A percentile compares a stretch with the other conserved stretches of the same genome.
Evolutionary conservation across 2,113 vertebrate genomes (phyloP).

Genomic region (Pelecanoides urinatrix): DNA sequence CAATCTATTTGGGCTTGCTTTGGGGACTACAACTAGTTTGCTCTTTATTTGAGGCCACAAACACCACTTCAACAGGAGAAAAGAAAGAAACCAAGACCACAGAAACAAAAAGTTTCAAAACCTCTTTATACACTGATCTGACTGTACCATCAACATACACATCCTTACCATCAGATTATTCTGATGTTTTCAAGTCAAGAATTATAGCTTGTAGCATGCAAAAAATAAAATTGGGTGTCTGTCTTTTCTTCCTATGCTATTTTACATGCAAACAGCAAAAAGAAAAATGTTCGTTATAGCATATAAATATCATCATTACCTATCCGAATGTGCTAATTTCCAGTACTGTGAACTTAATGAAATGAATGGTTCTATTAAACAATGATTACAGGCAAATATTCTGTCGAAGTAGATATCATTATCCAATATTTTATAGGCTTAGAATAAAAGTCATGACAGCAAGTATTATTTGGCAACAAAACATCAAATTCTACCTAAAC

Average conservation of each 20-base stretch:
- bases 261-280: background rate
- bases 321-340: background rate
- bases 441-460: background rate
- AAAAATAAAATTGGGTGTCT: background rate
- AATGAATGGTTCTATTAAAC: background rate
- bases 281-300: background rate
- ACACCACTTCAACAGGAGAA: background rate
- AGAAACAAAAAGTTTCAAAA: background rate
- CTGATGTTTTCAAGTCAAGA: constrained; percentile 1
- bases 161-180: background rate
- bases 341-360: background rate
- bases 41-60: background rate
- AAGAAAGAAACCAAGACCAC: background rate
- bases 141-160: background rate
- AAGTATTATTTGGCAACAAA: background rate
- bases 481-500: background rate
- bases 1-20: background rate
- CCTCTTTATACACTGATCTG: background rate
- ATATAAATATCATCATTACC: background rate
- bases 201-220: background rate
- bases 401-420: background rate
- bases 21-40: background rate
- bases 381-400: background rate
- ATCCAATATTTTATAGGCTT: background rate
- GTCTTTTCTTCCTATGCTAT: background rate